Base-by-base conservation (phyloP, 2,888 invertebrate species). In the Lumbricus terrestris region DNA sequence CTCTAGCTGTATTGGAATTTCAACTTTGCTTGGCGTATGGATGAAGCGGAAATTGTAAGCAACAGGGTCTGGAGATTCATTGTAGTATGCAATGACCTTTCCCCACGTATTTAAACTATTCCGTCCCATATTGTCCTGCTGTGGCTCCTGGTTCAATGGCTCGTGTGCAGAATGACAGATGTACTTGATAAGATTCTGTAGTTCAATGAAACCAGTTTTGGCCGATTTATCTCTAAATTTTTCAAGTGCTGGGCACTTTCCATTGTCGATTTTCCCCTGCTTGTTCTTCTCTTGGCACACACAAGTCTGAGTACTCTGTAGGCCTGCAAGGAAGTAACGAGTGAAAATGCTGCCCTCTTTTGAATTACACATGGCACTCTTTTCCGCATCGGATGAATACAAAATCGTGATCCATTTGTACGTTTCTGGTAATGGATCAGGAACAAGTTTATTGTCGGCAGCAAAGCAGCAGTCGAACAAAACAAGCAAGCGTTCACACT, bases 291-390 rank as follows among this genome's bases (percentile, higher is more conserved):
- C 37, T 85, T 85, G 35, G 35, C 85, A 85, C 85, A 85, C 35
- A 35, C 85, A 85, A 16, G 85, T 85, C 23, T 35, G 35, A 34
- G 85, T 35, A 23, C 85, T 85, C 35, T 85, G 85, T 37, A 85
- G 8, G 35, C 85, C 85, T 18, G 85, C 85, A 18, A 85, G 20
- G 85, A 85, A 85, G 34, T 85, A 85, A 8, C 85, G 85, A 34
- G 85, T 85, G 85, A 85, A 85, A 37, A 85, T 37, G 35, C 85
- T 85, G 34, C 85, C 85, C 85, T 85, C 85, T 35, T 85, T 85
- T 37, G 85, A 23, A 37, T 85, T 13, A 37, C 85, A 85, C 85
- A 37, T 35, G 35, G 85, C 85, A 37, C 15, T 85, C 3, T 34
- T 37, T 34, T 37, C 20, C 16, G 23, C 85, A 37, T 85, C 37